Percentiles rank a stretch among this genome's conserved stretches.
Conservation (phyloP, 2,797 vertebrate genomes). For the Steatocranus sp. region DNA sequence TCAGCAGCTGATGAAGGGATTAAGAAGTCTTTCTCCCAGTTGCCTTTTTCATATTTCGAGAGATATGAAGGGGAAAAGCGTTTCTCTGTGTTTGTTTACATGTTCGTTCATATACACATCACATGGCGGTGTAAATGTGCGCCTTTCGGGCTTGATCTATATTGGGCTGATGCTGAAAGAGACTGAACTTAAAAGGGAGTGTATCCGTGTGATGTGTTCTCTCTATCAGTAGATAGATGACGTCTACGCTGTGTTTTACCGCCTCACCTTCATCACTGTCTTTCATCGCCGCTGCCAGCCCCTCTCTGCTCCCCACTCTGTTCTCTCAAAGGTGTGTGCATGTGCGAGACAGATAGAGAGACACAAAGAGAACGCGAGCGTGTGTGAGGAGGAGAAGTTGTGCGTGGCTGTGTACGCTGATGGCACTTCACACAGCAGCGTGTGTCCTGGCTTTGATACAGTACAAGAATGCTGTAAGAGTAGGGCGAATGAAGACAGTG, state of each 20-base stretch:
- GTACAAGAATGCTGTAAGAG: constrained; percentile 34
- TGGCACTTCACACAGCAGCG: constrained; percentile 61
- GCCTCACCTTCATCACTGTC: constrained; percentile 55
- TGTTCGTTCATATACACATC: constrained; percentile 3
- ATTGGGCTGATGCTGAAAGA: constrained; percentile 31
- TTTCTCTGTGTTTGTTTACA: not conserved
- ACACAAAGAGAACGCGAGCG: constrained; percentile 21
- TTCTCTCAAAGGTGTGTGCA: constrained; percentile 42
- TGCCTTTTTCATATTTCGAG: constrained; percentile 8
- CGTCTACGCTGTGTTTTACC: constrained; percentile 48
- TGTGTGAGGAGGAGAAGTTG: constrained; percentile 34
- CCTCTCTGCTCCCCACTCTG: constrained; percentile 22
- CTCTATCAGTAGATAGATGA: constrained; percentile 51
- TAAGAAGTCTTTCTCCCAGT: not conserved
- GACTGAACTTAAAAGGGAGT: constrained; percentile 43
- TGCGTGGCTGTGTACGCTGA: constrained; percentile 42
- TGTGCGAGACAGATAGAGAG: constrained; percentile 32
- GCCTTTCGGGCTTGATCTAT: constrained; percentile 18
- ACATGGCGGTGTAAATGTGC: not conserved
- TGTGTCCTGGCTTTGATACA: constrained; percentile 63
- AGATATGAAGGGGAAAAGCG: not conserved
- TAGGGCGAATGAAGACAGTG: constrained; percentile 37
- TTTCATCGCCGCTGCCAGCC: constrained; percentile 55
- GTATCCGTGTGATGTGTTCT: constrained; percentile 47
- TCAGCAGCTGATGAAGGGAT: constrained; percentile 30